phyloP scores from a whole-genome alignment of 2,113 vertebrate genomes.

The Chlorodrepanis virens region DNA sequence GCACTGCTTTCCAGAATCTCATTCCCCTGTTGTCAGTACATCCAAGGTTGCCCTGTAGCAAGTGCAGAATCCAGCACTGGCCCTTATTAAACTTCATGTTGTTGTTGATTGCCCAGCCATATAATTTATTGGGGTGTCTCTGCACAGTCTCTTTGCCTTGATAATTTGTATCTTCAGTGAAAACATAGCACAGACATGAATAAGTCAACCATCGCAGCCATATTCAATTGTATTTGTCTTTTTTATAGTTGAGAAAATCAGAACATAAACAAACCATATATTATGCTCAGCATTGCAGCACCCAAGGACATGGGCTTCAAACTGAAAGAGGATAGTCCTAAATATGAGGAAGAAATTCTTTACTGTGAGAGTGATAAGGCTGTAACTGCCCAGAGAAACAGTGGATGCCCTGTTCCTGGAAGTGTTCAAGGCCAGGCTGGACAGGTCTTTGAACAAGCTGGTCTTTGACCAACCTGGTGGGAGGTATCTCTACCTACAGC shows the following conservation, averaged over 20 bases:
- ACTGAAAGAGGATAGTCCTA: not conserved
- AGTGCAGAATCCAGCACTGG: not conserved
- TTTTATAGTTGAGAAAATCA: not conserved
- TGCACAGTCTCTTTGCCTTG: not conserved
- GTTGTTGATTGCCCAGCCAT: not conserved
- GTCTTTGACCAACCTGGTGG: too few species aligned
- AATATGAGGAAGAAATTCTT: not conserved
- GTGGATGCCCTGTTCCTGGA: not conserved
- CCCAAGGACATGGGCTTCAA: not conserved
- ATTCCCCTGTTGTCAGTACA: accelerated
- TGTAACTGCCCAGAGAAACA: not conserved
- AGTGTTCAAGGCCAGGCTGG: not conserved
- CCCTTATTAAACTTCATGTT: not conserved
- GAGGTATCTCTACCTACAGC: not conserved
- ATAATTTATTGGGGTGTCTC: not conserved
- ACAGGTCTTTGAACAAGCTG: not conserved
- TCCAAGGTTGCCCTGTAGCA: not conserved
- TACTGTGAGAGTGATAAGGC: not conserved
- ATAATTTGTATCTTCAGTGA: not conserved
- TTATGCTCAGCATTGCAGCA: not conserved
- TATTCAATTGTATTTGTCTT: not conserved
- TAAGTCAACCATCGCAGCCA: not conserved
- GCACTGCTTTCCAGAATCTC: not conserved
- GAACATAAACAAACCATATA: not conserved
- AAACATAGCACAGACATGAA: not conserved